These are phyloP conservation scores for Setophaga petechia DNA, from an alignment of 2,113 vertebrate species.

Conservation along the genomic window DNA sequence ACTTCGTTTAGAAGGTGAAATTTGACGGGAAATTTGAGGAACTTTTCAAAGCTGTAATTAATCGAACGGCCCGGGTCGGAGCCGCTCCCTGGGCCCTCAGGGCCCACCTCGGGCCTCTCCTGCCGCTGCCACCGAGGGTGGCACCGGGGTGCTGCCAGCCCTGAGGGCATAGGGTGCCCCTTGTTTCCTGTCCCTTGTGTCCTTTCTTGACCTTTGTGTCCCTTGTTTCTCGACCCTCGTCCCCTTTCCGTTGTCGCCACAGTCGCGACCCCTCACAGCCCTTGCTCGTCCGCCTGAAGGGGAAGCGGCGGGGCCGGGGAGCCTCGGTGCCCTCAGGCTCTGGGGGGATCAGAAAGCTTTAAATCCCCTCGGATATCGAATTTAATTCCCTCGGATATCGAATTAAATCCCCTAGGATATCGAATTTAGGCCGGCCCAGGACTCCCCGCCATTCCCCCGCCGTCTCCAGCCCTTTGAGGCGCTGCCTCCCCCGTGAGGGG, in stretches of 20 bases:
- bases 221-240: background rate
- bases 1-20: fast-evolving
- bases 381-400: background rate
- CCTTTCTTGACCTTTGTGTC: too few relatives aligned
- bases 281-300: background rate
- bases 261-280: background rate
- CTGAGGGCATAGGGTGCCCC: fast-evolving
- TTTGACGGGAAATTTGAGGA: fast-evolving
- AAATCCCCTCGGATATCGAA: background rate
- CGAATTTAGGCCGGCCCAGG: background rate
- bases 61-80: fast-evolving
- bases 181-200: background rate
- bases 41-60: fast-evolving
- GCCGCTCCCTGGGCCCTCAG: background rate
- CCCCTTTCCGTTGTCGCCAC: background rate
- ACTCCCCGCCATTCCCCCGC: background rate
- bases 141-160: background rate
- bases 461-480: background rate
- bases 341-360: too few relatives aligned
- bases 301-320: background rate
- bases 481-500: background rate
- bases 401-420: background rate
- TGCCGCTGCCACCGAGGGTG: background rate
- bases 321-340: background rate
- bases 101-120: background rate